phyloP scores from a whole-genome alignment of 1,140 invertebrate genomes.

The Pantala flavescens region DNA sequence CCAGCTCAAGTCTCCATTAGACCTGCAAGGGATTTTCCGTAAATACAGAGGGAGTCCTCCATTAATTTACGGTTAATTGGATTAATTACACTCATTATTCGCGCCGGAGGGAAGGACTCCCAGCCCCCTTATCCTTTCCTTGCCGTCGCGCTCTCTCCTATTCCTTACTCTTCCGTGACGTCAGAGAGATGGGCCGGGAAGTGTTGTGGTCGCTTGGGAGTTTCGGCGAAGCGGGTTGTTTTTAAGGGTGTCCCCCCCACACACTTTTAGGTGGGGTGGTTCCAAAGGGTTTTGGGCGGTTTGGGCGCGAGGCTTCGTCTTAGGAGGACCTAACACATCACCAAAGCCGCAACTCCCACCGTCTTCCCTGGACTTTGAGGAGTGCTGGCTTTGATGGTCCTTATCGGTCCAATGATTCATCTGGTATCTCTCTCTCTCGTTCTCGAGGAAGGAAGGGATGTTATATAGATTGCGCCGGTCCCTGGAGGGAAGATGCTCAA shows the following conservation, averaged over 20 bases:
- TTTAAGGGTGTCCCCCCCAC: not conserved
- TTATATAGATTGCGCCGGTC: not conserved
- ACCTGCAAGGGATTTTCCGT: slow-evolving; percentile 25
- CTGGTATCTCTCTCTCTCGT: not conserved
- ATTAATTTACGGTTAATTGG: slow-evolving; percentile 41
- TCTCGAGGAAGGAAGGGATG: not conserved
- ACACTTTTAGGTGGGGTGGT: not conserved
- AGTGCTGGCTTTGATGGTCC: not conserved
- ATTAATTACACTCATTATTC: slow-evolving; percentile 39
- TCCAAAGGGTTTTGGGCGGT: not conserved
- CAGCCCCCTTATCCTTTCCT: not conserved
- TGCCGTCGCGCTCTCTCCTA: not conserved
- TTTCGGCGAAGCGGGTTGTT: not conserved
- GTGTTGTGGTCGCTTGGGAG: not conserved
- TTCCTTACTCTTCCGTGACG: not conserved
- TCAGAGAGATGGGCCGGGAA: not conserved
- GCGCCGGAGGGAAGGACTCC: not conserved
- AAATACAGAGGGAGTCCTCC: slow-evolving; percentile 35
- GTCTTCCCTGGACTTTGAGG: not conserved
- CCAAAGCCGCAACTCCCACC: not conserved
- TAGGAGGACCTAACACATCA: not conserved
- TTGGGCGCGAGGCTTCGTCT: not conserved
- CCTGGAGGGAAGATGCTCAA: not conserved
- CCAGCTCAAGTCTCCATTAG: slow-evolving; percentile 37
- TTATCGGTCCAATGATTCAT: slow-evolving; percentile 3